Evolutionary conservation across 2,888 invertebrate genomes (phyloP), one percentile per base, ranked within the genome.

Genomic region (Platerodrilus igneus): DNA sequence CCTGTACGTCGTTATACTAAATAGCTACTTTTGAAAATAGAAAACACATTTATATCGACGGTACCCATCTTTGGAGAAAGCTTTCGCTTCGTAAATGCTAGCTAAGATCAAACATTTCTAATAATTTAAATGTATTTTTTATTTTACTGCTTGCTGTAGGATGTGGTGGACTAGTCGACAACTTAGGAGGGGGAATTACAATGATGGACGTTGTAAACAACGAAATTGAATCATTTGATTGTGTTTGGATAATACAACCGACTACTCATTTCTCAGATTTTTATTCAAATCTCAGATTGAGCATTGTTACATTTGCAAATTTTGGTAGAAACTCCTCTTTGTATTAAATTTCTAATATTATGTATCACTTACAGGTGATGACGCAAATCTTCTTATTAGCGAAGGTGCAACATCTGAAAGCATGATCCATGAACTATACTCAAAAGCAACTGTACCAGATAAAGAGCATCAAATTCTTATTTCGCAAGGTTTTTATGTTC

Each of bases 201-300:
- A 83, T 84, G 83, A 79, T 82, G 77, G 77, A 83, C 53, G 83
- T 83, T 81, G 73, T 78, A 8, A 29, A 47, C 14, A 72, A 73
- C 26, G 68, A 69, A 2, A 69, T 73, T 1, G 73, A 76, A 31
- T 70, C 73, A 2, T 84, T 77, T 54, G 83, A 83, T 57, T 84
- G 83, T 55, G 74, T 83, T 35, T 84, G 83, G 83, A 70, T 84
- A 16, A 77, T 84, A 8, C 76, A 78, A 52, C 81, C 81, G 2
- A 75, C 78, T 1, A 75, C 75, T 43, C 78, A 73, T 50, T 79
- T 76, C 53, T 63, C 78, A 45, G 78, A 79, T 58, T 72, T 78
- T 65, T 81, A 81, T 58, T 79, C 81, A 0, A 79, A 82, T 59
- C 70, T 83, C 41, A 80, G 79, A 38, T 60, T 82, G 11, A 75